Evolutionary conservation across 2,797 vertebrate species (phyloP), one percentile per base, ranked within the genome.

Genomic region (Cryptoprocta ferox): DNA sequence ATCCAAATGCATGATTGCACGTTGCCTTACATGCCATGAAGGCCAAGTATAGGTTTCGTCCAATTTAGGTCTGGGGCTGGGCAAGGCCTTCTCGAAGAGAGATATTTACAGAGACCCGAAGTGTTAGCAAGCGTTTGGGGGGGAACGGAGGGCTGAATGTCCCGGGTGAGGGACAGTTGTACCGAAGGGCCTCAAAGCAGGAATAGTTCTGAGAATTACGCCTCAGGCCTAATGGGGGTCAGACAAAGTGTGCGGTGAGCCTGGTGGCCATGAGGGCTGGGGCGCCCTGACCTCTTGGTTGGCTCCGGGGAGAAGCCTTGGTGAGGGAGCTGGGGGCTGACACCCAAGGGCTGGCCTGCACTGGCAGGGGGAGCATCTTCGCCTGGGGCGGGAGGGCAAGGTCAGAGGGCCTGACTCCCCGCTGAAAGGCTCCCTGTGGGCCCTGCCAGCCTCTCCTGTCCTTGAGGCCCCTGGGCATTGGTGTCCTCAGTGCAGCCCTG

Each of bases 111-210:
- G 81, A 73, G 30, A 30, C 9, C 19, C 0, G 45, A 59, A 9
- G 30, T 3, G 2, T 48, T 3, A 5, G 50, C 2, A 3, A 32
- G 26, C 6, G 5, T 37, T 16, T 32, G 24, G 2, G 53, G 53
- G 53, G 61, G 32, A 39, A 3, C 11, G 0, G 11, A 79, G 26
- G n/a, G 39, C 50, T 1, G 3, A 9, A 10, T 0, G 1, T n/a
- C 11, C 16, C 87, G 30, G n/a, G 9, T 2, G 1, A 10, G 7
- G 32, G 21, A 21, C 0, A 5, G 65, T 11, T 35, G 16, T 1
- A 0, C 0, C 19, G 7, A n/a, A 70, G 53, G 73, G 30, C 2
- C 15, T 61, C 4, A 14, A 39, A 37, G 37, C 15, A 56, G 56
- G 66, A 66, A 24, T 7, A 18, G 14, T 28, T 56, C 24, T 66